phyloP scores from a whole-genome alignment of 2,888 invertebrate species.

The Halictus quadricinctus region DNA sequence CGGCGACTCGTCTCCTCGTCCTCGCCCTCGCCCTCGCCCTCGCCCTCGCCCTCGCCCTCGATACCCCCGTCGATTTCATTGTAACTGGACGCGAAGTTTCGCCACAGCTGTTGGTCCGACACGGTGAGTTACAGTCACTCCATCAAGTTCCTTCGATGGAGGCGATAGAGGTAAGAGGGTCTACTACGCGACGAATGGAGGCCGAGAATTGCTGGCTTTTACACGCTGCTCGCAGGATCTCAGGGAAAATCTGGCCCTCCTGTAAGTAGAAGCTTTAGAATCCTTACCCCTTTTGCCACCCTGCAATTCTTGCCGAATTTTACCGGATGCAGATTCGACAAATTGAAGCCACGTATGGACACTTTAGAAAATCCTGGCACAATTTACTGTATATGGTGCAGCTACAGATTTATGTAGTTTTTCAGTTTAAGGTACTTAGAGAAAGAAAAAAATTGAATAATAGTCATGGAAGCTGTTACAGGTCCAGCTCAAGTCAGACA shows the following conservation, averaged over 20 bases:
- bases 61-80: slow-evolving; percentile 40
- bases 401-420: neutral
- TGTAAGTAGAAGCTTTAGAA: slow-evolving; percentile 35
- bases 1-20: slow-evolving; percentile 6
- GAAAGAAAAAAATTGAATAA: too few relatives aligned
- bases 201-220: slow-evolving; percentile 64
- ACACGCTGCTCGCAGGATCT: slow-evolving; percentile 57
- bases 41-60: slow-evolving; percentile 29
- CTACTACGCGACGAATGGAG: slow-evolving; percentile 8
- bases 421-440: neutral
- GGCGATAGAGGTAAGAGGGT: neutral
- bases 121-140: slow-evolving; percentile 64
- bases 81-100: slow-evolving; percentile 66
- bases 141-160: slow-evolving; percentile 52
- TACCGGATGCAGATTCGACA: neutral
- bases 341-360: neutral
- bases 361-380: neutral
- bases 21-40: slow-evolving; percentile 30
- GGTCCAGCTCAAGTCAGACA: too few relatives aligned
- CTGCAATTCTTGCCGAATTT: neutral
- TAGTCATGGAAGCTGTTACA: too few relatives aligned
- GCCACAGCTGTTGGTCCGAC: slow-evolving; percentile 63
- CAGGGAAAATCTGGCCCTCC: slow-evolving; percentile 46
- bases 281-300: slow-evolving; percentile 10
- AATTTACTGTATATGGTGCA: neutral